Percentiles rank a stretch among this genome's conserved stretches.
Conservation (phyloP, 2,888 invertebrate genomes). For the Autographa pulchrina region DNA sequence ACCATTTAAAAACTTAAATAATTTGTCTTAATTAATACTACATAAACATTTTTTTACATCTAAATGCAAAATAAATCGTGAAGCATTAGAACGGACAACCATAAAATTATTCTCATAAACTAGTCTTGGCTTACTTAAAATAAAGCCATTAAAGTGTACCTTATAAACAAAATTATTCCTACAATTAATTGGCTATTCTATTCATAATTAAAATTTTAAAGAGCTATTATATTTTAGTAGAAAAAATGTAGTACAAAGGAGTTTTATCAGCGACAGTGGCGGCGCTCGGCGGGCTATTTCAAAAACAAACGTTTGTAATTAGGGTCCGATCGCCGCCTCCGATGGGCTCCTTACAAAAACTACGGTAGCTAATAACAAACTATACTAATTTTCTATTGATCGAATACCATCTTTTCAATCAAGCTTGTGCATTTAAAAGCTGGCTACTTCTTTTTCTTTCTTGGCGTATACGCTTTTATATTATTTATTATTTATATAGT, state of each 20-base stretch:
- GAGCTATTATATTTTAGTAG: constrained; percentile 15
- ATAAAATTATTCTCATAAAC: constrained; percentile 19
- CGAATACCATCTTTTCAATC: constrained; percentile 71
- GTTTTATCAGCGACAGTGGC: constrained; percentile 69
- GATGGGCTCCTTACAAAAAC: constrained; percentile 71
- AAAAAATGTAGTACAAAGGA: constrained; percentile 37
- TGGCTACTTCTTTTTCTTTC: constrained; percentile 10
- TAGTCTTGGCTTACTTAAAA: constrained; percentile 22
- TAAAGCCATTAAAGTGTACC: constrained; percentile 21
- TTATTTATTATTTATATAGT: too few relatives aligned
- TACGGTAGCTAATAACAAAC: constrained; percentile 81
- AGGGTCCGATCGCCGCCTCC: constrained; percentile 72
- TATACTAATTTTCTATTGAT: constrained; percentile 78
- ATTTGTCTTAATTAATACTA: constrained; percentile 13
- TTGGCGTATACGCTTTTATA: not conserved
- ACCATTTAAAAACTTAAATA: constrained; percentile 7
- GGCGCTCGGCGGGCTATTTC: constrained; percentile 81
- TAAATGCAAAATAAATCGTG: constrained; percentile 5
- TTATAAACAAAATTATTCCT: constrained; percentile 24
- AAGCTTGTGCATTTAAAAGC: constrained; percentile 53
- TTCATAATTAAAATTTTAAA: constrained; percentile 20
- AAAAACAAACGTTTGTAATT: constrained; percentile 87
- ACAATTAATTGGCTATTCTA: constrained; percentile 30
- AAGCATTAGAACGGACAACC: constrained; percentile 25
- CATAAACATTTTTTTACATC: not conserved